Base-by-base conservation (phyloP, 2,888 invertebrate genomes). In the Shargacucullia verbasci region DNA sequence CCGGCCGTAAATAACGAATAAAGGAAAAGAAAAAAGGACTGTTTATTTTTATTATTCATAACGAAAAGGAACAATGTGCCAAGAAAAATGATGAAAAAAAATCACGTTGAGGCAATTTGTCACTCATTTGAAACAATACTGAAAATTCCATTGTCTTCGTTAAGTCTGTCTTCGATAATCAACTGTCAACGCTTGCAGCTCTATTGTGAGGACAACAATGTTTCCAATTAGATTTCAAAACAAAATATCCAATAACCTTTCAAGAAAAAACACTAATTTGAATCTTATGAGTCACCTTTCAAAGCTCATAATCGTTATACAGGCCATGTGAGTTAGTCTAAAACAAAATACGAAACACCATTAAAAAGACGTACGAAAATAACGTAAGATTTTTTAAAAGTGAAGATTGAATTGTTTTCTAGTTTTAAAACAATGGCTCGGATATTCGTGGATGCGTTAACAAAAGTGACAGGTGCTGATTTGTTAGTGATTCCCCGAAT, bases 381-480 rank as follows among this genome's bases (percentile, higher is more conserved):
- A 88, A 84, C 79, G 73, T 64, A 69, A 73, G 71, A 74, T 78
- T 81, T 87, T 83, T 82, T 64, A 80, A n/a, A 82, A 82, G 85
- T 82, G 86, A 83, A 81, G 82, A 89, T 86, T 85, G 88, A 90
- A 89, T 86, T 86, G 88, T 89, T 82, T 84, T 87, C 83, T 83
- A 79, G 78, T 81, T 86, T 76, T 84, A 80, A 86, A 87, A 91
- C 91, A 91, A 91, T 91, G 81, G 87, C 80, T 66, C 64, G 63
- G 79, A 79, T 89, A 87, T 89, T 89, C 80, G 79, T 80, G 83
- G 82, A 78, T 86, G 81, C 75, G 85, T 84, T 87, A 86, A 86
- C 83, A 67, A 77, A 86, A 87, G 81, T 91, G 91, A 87, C 91
- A 90, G 89, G 88, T 88, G 92, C 83, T 90, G 91, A 92, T 90